Base-by-base conservation (phyloP, 2,797 vertebrate species). In the Parambassis ranga region DNA sequence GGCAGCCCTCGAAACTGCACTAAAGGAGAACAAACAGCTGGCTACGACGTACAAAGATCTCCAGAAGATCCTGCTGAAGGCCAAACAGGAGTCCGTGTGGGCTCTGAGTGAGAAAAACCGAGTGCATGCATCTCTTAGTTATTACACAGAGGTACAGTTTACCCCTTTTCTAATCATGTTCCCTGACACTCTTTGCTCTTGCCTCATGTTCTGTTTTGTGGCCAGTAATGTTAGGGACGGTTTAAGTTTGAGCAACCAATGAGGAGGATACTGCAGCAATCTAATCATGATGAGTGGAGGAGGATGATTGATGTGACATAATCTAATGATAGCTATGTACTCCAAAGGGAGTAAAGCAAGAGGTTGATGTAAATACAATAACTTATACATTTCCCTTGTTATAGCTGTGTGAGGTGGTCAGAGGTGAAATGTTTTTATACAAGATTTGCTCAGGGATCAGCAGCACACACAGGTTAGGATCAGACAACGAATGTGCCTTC, bases 21-120 rank as follows among this genome's bases (percentile, higher is more conserved):
- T 95, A 33, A 26, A 58, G 61, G 89, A 95, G 86, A 96, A 96
- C 56, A 18, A 72, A 16, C 75, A 22, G 33, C 86, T 95, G 81
- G 92, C 91, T 41, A 81, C 73, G 13, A 82, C 92, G 53, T 95
- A 95, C 58, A 10, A 89, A 51, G 52, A 27, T 30, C 68, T 88
- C 14, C 84, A 93, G 83, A 86, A 53, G 30, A 56, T 24, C 15
- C 91, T 87, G 28, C 78, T 91, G 75, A 65, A 66, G 14, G 82
- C 78, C 82, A 94, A 87, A 80, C 70, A 81, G 30, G 75, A 91
- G 13, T 88, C 89, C 7, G 79, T 77, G 52, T 65, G 71, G 44
- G 47, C 66, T 16, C 85, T 74, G 56, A 77, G 82, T n/a, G 51
- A 80, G 64, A 91, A 65, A 68, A 87, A 93, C 62, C 78, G 49